Percentiles rank a stretch among this genome's conserved stretches.
phyloP scores from a whole-genome alignment of 2,113 vertebrate species.

The Tragelaphus imberbis region DNA sequence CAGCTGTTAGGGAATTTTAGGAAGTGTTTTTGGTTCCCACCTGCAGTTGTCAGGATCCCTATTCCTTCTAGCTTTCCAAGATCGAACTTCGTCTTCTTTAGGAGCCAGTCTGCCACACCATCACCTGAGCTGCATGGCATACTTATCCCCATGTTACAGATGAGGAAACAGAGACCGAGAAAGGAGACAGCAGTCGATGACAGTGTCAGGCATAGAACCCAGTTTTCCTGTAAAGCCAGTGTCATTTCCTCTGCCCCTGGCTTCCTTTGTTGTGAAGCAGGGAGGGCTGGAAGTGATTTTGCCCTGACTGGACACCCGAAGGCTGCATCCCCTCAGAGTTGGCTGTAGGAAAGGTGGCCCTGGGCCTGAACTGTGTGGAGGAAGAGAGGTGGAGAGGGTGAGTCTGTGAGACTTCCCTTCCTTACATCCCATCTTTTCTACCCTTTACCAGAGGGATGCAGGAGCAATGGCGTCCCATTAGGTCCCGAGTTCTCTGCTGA shows the following conservation, averaged over 20 bases:
- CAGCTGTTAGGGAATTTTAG: neutral
- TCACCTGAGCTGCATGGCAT: neutral
- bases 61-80: neutral
- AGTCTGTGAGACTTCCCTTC: neutral
- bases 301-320: neutral
- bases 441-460: neutral
- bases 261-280: neutral
- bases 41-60: neutral
- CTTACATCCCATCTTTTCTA: neutral
- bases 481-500: neutral
- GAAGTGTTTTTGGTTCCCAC: neutral
- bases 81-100: neutral
- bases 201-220: neutral
- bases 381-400: neutral
- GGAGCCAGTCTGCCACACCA: neutral
- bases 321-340: no score
- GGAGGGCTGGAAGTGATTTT: neutral
- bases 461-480: neutral
- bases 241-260: neutral
- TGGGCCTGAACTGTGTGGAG: neutral
- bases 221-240: neutral
- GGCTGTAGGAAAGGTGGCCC: neutral
- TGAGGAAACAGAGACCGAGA: neutral
- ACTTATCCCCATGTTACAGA: no score
- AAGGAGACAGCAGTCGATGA: no score